These are phyloP conservation scores for Callyntrura guangdongensis DNA, from an alignment of 2,888 invertebrate genomes.

Conservation along the genomic window DNA sequence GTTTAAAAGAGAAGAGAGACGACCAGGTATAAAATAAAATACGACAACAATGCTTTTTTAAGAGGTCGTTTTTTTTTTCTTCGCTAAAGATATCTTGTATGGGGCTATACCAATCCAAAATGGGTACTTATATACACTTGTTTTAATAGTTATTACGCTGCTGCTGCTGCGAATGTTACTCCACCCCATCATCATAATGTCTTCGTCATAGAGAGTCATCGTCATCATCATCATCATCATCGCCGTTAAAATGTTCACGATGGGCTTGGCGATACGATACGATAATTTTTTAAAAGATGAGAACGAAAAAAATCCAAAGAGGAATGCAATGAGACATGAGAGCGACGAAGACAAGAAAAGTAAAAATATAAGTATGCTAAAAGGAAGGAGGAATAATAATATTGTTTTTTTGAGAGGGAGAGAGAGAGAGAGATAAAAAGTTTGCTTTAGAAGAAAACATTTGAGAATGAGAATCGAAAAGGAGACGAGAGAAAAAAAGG, in stretches of 20 bases:
- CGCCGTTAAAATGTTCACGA: constrained; percentile 9
- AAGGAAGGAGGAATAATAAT: too few species aligned
- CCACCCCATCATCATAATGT: constrained; percentile 72
- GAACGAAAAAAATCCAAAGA: constrained; percentile 32
- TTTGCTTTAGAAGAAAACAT: too few species aligned
- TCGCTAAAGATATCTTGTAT: too few species aligned
- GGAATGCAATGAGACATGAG: constrained; percentile 11
- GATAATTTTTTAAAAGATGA: constrained; percentile 45
- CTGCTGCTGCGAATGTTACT: constrained; percentile 35
- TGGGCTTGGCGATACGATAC: constrained; percentile 71
- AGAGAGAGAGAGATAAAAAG: too few species aligned
- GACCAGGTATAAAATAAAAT: background rate
- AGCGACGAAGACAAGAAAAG: constrained; percentile 9
- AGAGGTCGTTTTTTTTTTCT: constrained; percentile 40
- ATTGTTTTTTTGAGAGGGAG: constrained; percentile 19
- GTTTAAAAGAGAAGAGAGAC: too few species aligned
- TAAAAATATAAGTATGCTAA: too few species aligned
- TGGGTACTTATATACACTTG: background rate
- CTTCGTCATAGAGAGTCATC: constrained; percentile 66
- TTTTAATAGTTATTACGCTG: background rate
- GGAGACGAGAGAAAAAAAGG: constrained; percentile 69
- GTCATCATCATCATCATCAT: constrained; percentile 31
- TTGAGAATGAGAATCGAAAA: too few species aligned
- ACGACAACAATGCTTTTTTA: constrained; percentile 46
- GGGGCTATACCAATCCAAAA: too few species aligned